These are phyloP conservation scores for Drosophila kikkawai DNA, from an alignment of 1,140 invertebrate species.

Conservation along the genomic window DNA sequence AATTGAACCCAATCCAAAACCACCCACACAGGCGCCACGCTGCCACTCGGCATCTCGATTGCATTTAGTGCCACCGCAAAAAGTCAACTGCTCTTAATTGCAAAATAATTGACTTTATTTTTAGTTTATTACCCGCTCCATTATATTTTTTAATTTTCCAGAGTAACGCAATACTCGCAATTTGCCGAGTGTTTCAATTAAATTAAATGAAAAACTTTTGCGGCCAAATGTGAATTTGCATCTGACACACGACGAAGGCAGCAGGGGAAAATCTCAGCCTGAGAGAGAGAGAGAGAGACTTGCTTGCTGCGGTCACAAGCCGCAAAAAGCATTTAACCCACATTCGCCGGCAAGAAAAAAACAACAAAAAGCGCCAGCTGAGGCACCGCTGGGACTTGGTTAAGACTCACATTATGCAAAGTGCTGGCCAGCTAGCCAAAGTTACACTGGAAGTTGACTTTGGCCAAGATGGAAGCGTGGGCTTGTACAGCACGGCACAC, in stretches of 20 bases:
- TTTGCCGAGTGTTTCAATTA: slow-evolving; percentile 65
- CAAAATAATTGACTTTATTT: slow-evolving; percentile 71
- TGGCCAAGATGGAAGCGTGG: slow-evolving; percentile 45
- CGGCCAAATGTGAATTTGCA: slow-evolving; percentile 70
- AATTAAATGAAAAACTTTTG: slow-evolving; percentile 73
- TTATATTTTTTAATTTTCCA: slow-evolving; percentile 33
- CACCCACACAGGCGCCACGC: slow-evolving; percentile 20
- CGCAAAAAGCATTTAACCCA: slow-evolving; percentile 81
- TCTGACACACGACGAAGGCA: slow-evolving; percentile 34
- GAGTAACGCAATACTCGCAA: slow-evolving; percentile 28
- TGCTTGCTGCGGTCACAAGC: slow-evolving; percentile 52
- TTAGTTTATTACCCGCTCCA: slow-evolving; percentile 26
- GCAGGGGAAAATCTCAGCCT: slow-evolving; percentile 10
- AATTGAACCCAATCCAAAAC: slow-evolving; percentile 26
- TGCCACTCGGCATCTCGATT: slow-evolving; percentile 16
- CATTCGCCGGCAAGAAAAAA: slow-evolving; percentile 58
- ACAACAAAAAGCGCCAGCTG: slow-evolving; percentile 19
- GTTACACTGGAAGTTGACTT: slow-evolving; percentile 16
- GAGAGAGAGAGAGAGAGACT: slow-evolving; percentile 18
- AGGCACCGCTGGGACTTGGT: slow-evolving; percentile 45
- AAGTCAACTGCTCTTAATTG: slow-evolving; percentile 61
- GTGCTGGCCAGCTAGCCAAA: slow-evolving; percentile 32
- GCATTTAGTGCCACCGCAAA: slow-evolving; percentile 43
- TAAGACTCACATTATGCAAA: slow-evolving; percentile 57
- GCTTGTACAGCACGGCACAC: slow-evolving; percentile 20